phyloP scores from a whole-genome alignment of 2,888 invertebrate genomes.

The Nezara viridula region DNA sequence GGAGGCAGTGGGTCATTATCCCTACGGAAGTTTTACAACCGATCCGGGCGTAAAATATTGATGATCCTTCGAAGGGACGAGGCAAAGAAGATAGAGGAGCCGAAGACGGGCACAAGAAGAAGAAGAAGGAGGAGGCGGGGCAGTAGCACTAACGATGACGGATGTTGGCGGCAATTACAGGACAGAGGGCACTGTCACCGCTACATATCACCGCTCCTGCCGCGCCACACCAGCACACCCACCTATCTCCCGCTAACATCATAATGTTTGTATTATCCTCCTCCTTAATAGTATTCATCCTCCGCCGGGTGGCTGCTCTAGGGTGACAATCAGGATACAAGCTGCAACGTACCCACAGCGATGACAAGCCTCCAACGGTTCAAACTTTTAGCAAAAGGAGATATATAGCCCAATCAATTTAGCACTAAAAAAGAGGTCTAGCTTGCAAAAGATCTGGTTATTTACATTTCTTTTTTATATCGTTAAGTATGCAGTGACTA shows the following conservation, averaged over 20 bases:
- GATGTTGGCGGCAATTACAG: constrained; percentile 55
- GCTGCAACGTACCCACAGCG: too few species aligned
- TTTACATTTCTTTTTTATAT: too few species aligned
- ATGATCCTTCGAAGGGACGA: background rate
- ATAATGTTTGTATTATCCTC: constrained; percentile 23
- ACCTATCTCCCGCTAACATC: background rate
- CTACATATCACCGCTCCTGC: background rate
- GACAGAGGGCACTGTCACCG: constrained; percentile 36
- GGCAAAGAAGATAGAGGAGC: background rate
- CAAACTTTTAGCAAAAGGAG: too few species aligned
- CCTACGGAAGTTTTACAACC: background rate
- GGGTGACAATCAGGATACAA: background rate
- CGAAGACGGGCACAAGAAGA: constrained; percentile 6
- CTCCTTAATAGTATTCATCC: background rate
- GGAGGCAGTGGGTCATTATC: background rate
- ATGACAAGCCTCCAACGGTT: too few species aligned
- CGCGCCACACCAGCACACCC: background rate
- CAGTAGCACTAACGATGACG: constrained; percentile 58
- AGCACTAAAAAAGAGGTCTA: too few species aligned
- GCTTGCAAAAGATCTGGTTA: too few species aligned
- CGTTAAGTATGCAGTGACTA: too few species aligned
- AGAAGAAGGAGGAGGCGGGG: constrained; percentile 11
- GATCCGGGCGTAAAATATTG: background rate
- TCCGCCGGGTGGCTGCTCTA: background rate
- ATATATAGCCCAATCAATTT: too few species aligned